Evolutionary conservation across 2,113 vertebrate genomes (phyloP).

Genomic region (Thunnus maccoyii): DNA sequence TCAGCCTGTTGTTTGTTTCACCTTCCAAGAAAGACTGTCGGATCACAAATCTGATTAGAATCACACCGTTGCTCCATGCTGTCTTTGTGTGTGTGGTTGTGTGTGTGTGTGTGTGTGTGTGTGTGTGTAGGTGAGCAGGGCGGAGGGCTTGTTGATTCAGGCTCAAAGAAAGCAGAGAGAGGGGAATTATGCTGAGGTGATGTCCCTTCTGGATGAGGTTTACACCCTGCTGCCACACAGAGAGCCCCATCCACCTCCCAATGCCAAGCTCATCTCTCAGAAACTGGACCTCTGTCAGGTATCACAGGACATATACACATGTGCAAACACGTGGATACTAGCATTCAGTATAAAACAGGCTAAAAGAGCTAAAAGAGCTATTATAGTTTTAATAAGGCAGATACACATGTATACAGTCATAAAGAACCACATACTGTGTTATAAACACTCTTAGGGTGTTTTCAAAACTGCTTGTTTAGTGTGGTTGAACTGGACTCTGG

Average conservation of each 20-base stretch:
- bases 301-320: conserved; percentile 19
- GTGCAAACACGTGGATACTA: too few relatives aligned
- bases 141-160: conserved; percentile 87
- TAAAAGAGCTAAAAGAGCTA: too few relatives aligned
- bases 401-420: too few relatives aligned
- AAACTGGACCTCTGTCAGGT: conserved; percentile 91
- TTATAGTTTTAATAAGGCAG: too few relatives aligned
- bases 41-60: neutral
- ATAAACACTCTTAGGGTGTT: too few relatives aligned
- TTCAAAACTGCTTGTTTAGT: too few relatives aligned
- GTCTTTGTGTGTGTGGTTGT: neutral
- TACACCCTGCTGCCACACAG: conserved; percentile 80
- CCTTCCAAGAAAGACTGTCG: neutral
- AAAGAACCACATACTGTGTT: too few relatives aligned
- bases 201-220: conserved; percentile 80
- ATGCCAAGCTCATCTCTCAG: conserved; percentile 78
- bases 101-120: conserved; percentile 12
- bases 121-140: conserved; percentile 86
- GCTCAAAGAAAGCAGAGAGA: conserved; percentile 78
- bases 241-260: neutral
- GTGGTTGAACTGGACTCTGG: too few relatives aligned
- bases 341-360: too few relatives aligned
- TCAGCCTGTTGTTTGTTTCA: neutral
- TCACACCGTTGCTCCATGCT: neutral
- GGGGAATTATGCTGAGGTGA: neutral